Evolutionary conservation across 2,888 invertebrate species (phyloP), one percentile per base, ranked within the genome.

Genomic region (Pomacea canaliculata): DNA sequence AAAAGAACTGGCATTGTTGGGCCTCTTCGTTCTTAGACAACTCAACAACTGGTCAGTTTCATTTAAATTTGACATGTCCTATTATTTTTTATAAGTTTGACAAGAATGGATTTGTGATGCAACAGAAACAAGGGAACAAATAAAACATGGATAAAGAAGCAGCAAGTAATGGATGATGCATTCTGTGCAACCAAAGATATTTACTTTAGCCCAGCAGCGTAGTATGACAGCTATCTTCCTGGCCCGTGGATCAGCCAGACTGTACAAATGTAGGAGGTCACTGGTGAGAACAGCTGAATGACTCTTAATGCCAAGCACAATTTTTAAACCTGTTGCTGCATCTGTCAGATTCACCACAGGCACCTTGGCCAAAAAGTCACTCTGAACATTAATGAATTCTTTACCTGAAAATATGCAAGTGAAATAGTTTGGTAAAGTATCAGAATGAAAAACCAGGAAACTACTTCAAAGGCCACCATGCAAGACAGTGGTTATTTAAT

Each of bases 201-300:
- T 49, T 13, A 74, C 74, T 68, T 69, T 69, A 8, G 74, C 74
- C 74, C 74, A 74, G 23, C 10, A 60, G 46, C 86, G 85, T 78
- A 90, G 87, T 13, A 81, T 81, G 5, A 91, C 88, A 48, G 92
- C 92, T 27, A 93, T 88, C 68, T 86, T 82, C 9, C 81, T 79
- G 8, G 93, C 92, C 70, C 93, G 85, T 2, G 84, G 79, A 87
- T 93, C 93, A 74, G 93, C 90, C 59, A 87, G 82, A 27, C 91
- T 86, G 83, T 93, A 93, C 9, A 91, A 83, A 10, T 86, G 81
- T 37, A 93, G 88, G 77, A 93, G 88, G 68, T 88, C 82, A 1
- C 93, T 92, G 81, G 93, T 93, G 78, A 91, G 90, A 72, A 91
- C 87, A 8, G 93, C 93, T 7, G 83, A 78, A 9, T 69, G 69